Conservation (phyloP, 2,113 vertebrate genomes). For the Rhinoderma darwinii region DNA sequence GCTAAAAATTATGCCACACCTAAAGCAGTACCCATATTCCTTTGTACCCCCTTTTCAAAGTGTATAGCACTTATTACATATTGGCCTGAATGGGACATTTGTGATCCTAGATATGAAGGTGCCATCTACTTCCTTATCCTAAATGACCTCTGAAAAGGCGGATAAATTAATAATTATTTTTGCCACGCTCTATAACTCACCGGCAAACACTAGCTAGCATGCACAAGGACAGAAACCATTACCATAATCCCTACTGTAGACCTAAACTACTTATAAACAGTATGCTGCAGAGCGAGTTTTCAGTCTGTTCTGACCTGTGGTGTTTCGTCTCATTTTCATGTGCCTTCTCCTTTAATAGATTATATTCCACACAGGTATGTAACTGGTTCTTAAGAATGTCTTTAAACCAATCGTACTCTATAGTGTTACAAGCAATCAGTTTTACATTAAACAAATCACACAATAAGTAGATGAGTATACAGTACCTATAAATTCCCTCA, state of each 20-base stretch:
- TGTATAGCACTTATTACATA: neutral
- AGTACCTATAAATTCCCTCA: too few species aligned
- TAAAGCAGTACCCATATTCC: neutral
- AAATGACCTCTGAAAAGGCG: neutral
- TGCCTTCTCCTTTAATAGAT: neutral
- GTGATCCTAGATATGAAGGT: neutral
- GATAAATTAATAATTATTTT: neutral
- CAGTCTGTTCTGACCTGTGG: neutral
- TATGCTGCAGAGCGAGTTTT: constrained; percentile 5
- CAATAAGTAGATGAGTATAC: too few species aligned
- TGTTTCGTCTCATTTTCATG: neutral
- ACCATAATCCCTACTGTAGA: neutral
- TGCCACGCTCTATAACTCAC: neutral
- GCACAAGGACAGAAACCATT: neutral
- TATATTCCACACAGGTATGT: neutral
- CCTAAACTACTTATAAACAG: neutral
- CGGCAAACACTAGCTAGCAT: neutral
- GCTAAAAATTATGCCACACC: too few species aligned
- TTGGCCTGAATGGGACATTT: neutral
- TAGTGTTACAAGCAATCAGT: neutral
- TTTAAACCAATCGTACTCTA: neutral
- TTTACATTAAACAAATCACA: neutral
- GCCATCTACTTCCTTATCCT: neutral
- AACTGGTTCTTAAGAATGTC: constrained; percentile 27
- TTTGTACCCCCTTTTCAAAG: neutral